Conservation (phyloP, 2,888 invertebrate species). For the Seira sanloemensis region DNA sequence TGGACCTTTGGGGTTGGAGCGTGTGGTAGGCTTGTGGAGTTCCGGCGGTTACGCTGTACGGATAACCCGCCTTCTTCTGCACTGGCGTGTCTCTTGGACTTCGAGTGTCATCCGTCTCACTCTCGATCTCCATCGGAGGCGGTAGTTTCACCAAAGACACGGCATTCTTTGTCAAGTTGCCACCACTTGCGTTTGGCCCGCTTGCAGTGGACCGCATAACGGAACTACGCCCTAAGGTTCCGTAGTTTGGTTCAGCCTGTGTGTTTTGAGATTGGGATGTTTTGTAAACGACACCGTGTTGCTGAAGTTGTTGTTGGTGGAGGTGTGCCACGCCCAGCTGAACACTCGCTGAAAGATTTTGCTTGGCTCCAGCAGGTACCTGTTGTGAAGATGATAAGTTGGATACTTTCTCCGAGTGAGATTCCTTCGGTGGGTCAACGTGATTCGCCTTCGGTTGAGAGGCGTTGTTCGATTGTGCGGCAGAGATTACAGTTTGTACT, state of each 20-base stretch:
- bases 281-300: slow-evolving; percentile 12
- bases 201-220: slow-evolving; percentile 46
- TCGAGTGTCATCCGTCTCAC: slow-evolving; percentile 71
- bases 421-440: slow-evolving; percentile 40
- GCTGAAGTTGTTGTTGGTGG: slow-evolving; percentile 61
- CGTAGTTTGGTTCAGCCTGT: slow-evolving; percentile 61
- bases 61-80: slow-evolving; percentile 78
- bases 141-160: slow-evolving; percentile 88
- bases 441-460: slow-evolving; percentile 53
- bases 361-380: slow-evolving; percentile 41
- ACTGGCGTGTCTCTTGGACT: slow-evolving; percentile 77
- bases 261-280: slow-evolving; percentile 37
- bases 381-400: slow-evolving; percentile 52
- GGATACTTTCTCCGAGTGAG: slow-evolving; percentile 53
- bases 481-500: slow-evolving; percentile 65
- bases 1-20: slow-evolving; percentile 69
- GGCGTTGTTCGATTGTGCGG: slow-evolving; percentile 53
- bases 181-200: slow-evolving; percentile 49
- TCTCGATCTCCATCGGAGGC: slow-evolving; percentile 82
- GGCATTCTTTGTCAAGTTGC: slow-evolving; percentile 81
- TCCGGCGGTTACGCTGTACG: slow-evolving; percentile 49
- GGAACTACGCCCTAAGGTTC: slow-evolving; percentile 63
- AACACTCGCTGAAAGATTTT: slow-evolving; percentile 58
- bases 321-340: slow-evolving; percentile 64
- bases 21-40: slow-evolving; percentile 70